These are phyloP conservation scores for Onychomys arenicola DNA, from an alignment of 2,797 vertebrate genomes.

Conservation along the genomic window DNA sequence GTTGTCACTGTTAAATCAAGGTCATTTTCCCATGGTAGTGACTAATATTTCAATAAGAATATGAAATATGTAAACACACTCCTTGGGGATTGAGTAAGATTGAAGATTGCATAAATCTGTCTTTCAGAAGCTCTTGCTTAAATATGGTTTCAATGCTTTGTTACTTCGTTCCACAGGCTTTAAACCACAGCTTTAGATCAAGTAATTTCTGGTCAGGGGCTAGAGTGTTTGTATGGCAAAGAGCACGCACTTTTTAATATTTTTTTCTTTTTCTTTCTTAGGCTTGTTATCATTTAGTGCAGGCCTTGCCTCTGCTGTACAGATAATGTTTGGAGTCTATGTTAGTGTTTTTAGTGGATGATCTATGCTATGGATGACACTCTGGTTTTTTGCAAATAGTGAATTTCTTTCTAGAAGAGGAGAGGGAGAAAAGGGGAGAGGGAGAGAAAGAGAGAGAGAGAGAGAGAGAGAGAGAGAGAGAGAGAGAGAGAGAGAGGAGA, in stretches of 20 bases:
- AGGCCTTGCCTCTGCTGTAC: slow-evolving; percentile 39
- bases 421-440: background rate
- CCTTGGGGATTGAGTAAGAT: slow-evolving; percentile 11
- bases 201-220: slow-evolving; percentile 46
- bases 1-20: background rate
- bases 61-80: background rate
- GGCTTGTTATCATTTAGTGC: slow-evolving; percentile 21
- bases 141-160: slow-evolving; percentile 62
- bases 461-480: background rate
- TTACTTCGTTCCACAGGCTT: background rate
- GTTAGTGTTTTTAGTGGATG: slow-evolving; percentile 60
- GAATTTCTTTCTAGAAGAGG: slow-evolving; percentile 45
- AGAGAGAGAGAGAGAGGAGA: too few species aligned
- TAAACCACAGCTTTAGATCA: slow-evolving; percentile 66
- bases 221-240: slow-evolving; percentile 54
- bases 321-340: slow-evolving; percentile 59
- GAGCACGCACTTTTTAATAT: background rate
- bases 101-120: slow-evolving; percentile 23
- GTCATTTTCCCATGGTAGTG: background rate
- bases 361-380: slow-evolving; percentile 52
- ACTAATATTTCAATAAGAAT: background rate
- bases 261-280: slow-evolving; percentile 8
- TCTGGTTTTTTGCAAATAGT: slow-evolving; percentile 9
- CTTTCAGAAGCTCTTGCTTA: slow-evolving; percentile 52
- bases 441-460: fast-evolving